phyloP scores from a whole-genome alignment of 2,797 vertebrate species.

The Halcyon chelicuti region DNA sequence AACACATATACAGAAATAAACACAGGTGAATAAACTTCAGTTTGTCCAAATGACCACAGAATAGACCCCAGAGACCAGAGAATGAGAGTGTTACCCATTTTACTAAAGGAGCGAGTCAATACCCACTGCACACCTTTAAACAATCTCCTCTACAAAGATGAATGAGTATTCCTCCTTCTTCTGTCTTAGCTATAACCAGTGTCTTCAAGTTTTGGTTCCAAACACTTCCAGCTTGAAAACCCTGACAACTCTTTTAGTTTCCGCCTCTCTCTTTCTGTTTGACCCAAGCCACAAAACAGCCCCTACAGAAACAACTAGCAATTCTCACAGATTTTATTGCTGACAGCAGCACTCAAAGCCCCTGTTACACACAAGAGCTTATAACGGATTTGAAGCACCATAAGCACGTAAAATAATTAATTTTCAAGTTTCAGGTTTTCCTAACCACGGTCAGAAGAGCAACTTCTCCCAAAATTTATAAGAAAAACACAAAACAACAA shows the following conservation, averaged over 20 bases:
- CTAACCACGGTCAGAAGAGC: background rate
- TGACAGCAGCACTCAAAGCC: background rate
- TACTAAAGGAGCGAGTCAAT: background rate
- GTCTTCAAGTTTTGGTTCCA: background rate
- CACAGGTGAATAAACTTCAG: background rate
- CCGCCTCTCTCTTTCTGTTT: background rate
- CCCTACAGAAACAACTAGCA: background rate
- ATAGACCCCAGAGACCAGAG: background rate
- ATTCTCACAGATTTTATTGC: background rate
- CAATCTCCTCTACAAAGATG: background rate
- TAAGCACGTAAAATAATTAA: background rate
- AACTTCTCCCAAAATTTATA: background rate
- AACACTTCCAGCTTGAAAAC: background rate
- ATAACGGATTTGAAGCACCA: background rate
- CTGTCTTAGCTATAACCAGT: background rate
- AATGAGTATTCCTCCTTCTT: background rate
- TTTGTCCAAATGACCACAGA: background rate
- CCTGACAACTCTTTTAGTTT: background rate
- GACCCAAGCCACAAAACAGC: background rate
- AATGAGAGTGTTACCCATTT: accelerated
- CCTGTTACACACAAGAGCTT: background rate
- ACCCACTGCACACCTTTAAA: background rate
- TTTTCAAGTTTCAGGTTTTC: background rate
- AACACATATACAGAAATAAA: background rate
- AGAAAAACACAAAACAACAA: too few species aligned